Base-by-base conservation (phyloP, 2,888 invertebrate species). In the Morpho helenor region DNA sequence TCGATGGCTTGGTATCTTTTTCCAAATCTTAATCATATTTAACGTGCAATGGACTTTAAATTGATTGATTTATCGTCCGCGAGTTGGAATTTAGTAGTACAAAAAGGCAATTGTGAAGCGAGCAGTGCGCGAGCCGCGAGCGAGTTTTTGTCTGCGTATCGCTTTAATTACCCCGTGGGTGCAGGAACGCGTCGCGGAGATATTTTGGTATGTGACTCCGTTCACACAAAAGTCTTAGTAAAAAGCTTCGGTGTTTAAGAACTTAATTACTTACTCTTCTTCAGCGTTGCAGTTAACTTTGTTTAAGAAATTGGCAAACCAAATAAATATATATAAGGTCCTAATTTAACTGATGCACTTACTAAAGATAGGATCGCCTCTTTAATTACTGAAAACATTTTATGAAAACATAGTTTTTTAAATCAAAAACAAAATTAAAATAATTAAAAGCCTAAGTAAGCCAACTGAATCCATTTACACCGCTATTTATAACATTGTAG, bases 111-210 rank as follows among this genome's bases (percentile, higher is more conserved):
- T 70, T 70, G 71, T 70, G 71, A 73, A 64, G 63, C 76, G 72
- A 61, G 40, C 54, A 59, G 59, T 56, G 75, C 80, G 82, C 82
- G 80, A 66, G 62, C 63, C 66, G 55, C 59, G 53, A 59, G 64
- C 65, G 72, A 69, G 73, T 87, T 87, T 87, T 88, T 88, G 73
- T 66, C 70, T 78, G 81, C 81, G 77, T 75, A 74, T 77, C 79
- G 71, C 75, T 85, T 89, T 89, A 90, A 90, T 90, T 89, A 86
- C 84, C 79, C 76, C 74, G 74, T 75, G 70, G 68, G 66, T 64
- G 65, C 65, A 66, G 66, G 68, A 68, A 69, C 68, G 69, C 71
- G 69, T 67, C 67, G 68, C 63, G 55, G 49, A 69, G 63, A 68
- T 68, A 72, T 72, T 72, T 67, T 60, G 66, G 68, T 65, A 68